These are phyloP conservation scores for Aythya fuligula DNA, from an alignment of 2,797 vertebrate species.

Conservation along the genomic window DNA sequence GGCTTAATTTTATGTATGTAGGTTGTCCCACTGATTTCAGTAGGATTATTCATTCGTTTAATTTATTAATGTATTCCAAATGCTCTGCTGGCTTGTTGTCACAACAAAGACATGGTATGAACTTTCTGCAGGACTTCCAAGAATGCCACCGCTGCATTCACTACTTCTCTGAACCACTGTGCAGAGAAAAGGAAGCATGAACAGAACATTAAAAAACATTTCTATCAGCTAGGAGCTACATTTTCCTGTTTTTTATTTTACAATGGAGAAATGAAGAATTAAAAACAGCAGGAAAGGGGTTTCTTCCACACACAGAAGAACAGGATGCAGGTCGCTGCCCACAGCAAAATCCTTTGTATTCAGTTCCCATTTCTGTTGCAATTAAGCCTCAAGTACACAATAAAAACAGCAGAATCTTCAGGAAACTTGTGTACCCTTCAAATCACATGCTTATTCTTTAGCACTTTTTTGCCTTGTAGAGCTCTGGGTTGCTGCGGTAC, in stretches of 20 bases:
- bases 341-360: conserved; percentile 57
- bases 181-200: conserved; percentile 40
- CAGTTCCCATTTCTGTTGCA: neutral
- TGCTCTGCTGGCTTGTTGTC: neutral
- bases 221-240: conserved; percentile 25
- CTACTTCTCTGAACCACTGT: neutral
- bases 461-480: neutral
- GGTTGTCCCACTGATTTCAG: neutral
- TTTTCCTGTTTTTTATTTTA: conserved; percentile 66
- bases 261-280: conserved; percentile 63
- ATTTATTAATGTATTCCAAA: neutral
- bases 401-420: neutral
- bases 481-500: neutral
- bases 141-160: neutral
- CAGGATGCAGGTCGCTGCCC: conserved; percentile 49
- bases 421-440: neutral
- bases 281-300: conserved; percentile 72
- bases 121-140: neutral
- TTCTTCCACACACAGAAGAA: conserved; percentile 47
- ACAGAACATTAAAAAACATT: neutral
- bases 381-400: conserved; percentile 5
- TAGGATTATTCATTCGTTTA: neutral
- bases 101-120: neutral
- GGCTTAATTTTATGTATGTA: neutral
- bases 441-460: neutral